Percentiles rank a stretch among this genome's conserved stretches.
Conservation (phyloP, 2,113 vertebrate genomes). For the Scomber japonicus region DNA sequence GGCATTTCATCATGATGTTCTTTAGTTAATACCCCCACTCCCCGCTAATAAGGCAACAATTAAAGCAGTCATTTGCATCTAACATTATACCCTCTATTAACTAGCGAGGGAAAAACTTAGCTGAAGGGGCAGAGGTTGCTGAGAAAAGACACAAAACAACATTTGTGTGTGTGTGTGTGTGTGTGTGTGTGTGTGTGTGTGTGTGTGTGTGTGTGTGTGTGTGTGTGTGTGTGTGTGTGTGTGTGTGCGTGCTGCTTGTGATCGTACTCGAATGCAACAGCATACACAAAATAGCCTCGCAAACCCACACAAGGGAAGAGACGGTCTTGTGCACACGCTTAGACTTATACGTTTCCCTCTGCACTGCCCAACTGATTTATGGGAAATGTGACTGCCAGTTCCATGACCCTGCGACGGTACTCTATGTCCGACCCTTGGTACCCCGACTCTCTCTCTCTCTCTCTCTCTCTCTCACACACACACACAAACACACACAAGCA, state of each 20-base stretch:
- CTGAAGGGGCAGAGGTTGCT: constrained; percentile 52
- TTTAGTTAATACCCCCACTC: constrained; percentile 77
- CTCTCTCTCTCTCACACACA: constrained; percentile 6
- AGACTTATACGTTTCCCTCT: constrained; percentile 29
- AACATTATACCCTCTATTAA: constrained; percentile 79
- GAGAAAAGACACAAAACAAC: constrained; percentile 18
- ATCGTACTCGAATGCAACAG: not conserved
- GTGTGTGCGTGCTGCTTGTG: not conserved
- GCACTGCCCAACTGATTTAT: constrained; percentile 80
- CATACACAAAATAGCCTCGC: constrained; percentile 15
- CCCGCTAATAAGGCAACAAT: constrained; percentile 77
- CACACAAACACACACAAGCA: constrained; percentile 50
- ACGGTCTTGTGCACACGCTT: not conserved
- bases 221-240: not conserved
- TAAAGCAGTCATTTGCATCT: constrained; percentile 83
- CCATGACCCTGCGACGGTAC: constrained; percentile 82
- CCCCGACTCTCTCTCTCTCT: constrained; percentile 3
- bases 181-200: not conserved
- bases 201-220: not conserved
- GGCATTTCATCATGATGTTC: constrained; percentile 82
- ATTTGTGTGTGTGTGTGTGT: not conserved
- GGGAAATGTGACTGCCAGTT: constrained; percentile 80
- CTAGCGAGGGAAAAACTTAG: constrained; percentile 25
- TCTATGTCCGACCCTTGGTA: constrained; percentile 66
- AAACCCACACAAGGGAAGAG: not conserved